Evolutionary conservation across 2,888 invertebrate genomes (phyloP).

Genomic region (Drosophila ezoana): DNA sequence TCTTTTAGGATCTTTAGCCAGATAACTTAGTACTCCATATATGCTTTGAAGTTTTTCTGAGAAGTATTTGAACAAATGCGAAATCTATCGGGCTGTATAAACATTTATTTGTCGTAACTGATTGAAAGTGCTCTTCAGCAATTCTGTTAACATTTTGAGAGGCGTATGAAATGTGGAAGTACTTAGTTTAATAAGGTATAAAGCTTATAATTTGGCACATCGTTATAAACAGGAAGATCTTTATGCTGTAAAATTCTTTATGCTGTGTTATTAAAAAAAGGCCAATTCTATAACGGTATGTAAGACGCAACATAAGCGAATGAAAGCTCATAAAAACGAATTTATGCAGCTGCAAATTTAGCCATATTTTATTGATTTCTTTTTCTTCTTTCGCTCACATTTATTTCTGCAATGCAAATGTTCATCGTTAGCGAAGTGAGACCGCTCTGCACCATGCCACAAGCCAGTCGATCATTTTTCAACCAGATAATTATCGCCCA

Average conservation of each 20-base stretch:
- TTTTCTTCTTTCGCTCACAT: constrained; percentile 20
- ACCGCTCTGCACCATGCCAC: constrained; percentile 45
- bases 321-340: constrained; percentile 28
- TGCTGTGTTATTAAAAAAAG: constrained; percentile 8
- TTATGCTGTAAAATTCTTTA: not conserved
- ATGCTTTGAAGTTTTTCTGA: not conserved
- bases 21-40: constrained; percentile 10
- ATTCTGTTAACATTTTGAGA: too few relatives aligned
- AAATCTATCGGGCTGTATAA: not conserved
- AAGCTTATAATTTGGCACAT: constrained; percentile 7
- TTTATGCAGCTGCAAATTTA: constrained; percentile 53
- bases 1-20: not conserved
- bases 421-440: constrained; percentile 68
- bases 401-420: constrained; percentile 54
- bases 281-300: constrained; percentile 4
- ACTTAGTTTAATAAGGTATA: not conserved
- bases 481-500: constrained; percentile 76
- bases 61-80: not conserved
- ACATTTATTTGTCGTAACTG: not conserved
- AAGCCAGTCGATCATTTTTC: constrained; percentile 70
- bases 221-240: not conserved
- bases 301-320: constrained; percentile 31
- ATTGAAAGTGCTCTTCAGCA: too few relatives aligned
- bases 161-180: not conserved
- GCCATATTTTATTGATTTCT: constrained; percentile 45